Evolutionary conservation across 2,113 vertebrate species (phyloP), one percentile per base, ranked within the genome.

Genomic region (Gadus macrocephalus): DNA sequence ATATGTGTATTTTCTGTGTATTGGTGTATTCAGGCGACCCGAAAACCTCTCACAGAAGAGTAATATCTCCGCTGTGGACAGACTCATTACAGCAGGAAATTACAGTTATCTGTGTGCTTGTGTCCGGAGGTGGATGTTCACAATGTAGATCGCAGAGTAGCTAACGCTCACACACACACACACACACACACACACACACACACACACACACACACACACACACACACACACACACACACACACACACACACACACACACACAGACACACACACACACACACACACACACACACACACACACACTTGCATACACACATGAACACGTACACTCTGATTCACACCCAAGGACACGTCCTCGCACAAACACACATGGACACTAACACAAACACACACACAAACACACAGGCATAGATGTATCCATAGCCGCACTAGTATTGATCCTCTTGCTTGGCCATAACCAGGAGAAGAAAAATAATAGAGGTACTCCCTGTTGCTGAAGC

Each of bases 71-170:
- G 3, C 31, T 77, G 67, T 87, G 75, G 86, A 85, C 81, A 81
- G 80, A 77, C 70, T 86, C 72, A 70, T 83, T 86, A 79, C 78
- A 72, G 63, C 89, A 88, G 89, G 87, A 90, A 87, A 91, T 90
- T 81, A 79, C 70, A 77, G 81, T 74, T 78, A 72, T 80, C 76
- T 76, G 58, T 65, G 35, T 42, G 64, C 38, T 73, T 53, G 62
- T 78, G 70, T 86, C 76, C 71, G 62, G 71, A 75, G 82, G 71
- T 70, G 83, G 78, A 84, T 88, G 67, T 74, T 77, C 70, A 74
- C 78, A 61, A 53, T 77, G 67, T 71, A 81, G 73, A 77, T 68
- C 68, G 70, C 68, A 78, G 65, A 74, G 62, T 15, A 6, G 62
- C 70, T 72, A 16, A 58, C 15, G n/a, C 16, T 7, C 63, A 42